Evolutionary conservation across 2,888 invertebrate genomes (phyloP), one percentile per base, ranked within the genome.

Genomic region (Embidobia sp.): DNA sequence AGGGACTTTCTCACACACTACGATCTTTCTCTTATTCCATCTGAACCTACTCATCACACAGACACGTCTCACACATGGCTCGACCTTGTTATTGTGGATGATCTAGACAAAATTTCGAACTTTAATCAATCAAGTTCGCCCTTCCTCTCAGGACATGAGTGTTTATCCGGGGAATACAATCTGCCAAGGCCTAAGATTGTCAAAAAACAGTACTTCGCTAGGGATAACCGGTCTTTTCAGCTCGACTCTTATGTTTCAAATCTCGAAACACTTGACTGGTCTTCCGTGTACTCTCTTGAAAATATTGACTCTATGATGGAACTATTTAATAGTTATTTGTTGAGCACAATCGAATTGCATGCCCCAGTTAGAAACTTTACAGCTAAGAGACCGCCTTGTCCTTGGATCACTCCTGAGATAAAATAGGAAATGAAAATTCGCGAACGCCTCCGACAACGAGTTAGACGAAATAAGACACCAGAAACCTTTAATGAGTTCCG

Each of bases 41-140:
- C 49, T 8, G n/a, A 6, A 3, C 33, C 49, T 3, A 51, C 49
- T 3, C 49, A 51, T 33, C 49, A 51, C 8, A 33, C 49, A 0
- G 18, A 19, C 2, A 10, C 22, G 0, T 33, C 49, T 1, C 13
- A 31, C 13, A 51, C 49, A 1, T 33, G 18, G 27, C 46, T 46
- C 8, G 46, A 46, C 27, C 46, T 46, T 13, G 27, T 27, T 15
- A n/a, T 46, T 2, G 46, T 46, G 1, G 26, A 13, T 27, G 13
- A 13, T 7, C 7, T 27, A 3, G 27, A 27, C 3, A 26, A 15
- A n/a, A 15, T 46, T 2, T 1, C 2, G 0, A 8, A 51, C 13
- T 51, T 33, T 19, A 1, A 1, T 13, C 49, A 33, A 19, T 51
- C 31, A 10, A 22, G 49, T 3, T 3, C 33, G 1, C 49, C 49